These are phyloP conservation scores for Chamaetylas fuelleborni DNA, from an alignment of 2,113 vertebrate species.

Conservation along the genomic window DNA sequence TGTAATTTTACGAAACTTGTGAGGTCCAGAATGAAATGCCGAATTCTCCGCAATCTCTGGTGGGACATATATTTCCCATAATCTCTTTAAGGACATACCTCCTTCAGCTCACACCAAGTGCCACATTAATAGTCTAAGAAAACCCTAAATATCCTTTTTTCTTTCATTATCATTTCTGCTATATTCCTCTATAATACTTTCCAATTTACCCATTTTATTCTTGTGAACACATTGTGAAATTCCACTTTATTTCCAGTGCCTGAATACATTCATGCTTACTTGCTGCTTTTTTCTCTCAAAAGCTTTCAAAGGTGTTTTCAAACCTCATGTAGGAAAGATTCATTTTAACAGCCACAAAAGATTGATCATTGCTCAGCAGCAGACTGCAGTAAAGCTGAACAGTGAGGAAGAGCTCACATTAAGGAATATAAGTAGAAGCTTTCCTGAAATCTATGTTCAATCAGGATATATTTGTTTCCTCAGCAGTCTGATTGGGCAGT, in stretches of 20 bases:
- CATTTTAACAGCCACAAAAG: neutral
- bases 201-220: neutral
- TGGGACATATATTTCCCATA: slow-evolving; percentile 25
- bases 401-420: neutral
- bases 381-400: neutral
- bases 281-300: neutral
- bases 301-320: neutral
- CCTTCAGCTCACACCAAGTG: slow-evolving; percentile 23
- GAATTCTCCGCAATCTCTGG: neutral
- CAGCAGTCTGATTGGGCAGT: neutral
- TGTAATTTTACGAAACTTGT: slow-evolving; percentile 69
- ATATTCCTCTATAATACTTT: neutral
- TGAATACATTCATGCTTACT: neutral
- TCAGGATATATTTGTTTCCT: neutral
- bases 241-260: neutral
- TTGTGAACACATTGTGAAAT: neutral
- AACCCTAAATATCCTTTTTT: neutral
- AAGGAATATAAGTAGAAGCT: neutral
- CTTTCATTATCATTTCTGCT: neutral
- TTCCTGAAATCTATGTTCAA: neutral
- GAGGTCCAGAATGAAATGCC: slow-evolving; percentile 57
- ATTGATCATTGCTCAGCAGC: neutral
- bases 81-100: slow-evolving; percentile 47
- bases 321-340: neutral
- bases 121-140: neutral